Evolutionary conservation across 2,888 invertebrate genomes (phyloP).

Genomic region (Anorthoa munda): DNA sequence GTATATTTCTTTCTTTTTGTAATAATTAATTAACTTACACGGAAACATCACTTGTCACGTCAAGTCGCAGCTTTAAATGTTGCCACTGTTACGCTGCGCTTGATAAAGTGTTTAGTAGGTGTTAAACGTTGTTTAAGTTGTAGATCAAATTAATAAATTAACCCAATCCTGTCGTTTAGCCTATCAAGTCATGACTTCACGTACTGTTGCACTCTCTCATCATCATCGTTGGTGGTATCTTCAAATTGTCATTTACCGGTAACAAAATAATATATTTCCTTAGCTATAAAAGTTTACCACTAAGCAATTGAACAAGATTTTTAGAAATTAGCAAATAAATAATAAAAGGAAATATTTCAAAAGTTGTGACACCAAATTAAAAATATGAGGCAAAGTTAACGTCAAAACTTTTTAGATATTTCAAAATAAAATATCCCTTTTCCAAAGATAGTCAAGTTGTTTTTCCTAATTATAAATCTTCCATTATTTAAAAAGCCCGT

Average conservation of each 20-base stretch:
- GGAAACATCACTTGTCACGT: conserved; percentile 67
- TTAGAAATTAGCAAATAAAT: not conserved
- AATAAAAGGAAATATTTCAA: conserved; percentile 4
- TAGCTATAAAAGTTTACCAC: not conserved
- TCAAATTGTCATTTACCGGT: not conserved
- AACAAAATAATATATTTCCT: not conserved
- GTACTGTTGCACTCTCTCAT: too few relatives aligned
- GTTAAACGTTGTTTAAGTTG: not conserved
- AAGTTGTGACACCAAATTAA: conserved; percentile 46
- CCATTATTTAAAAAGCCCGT: conserved; percentile 78
- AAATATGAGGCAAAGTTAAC: conserved; percentile 57
- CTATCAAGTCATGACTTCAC: not conserved
- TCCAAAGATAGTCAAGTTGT: conserved; percentile 62
- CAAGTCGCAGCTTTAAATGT: conserved; percentile 46
- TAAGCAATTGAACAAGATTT: not conserved
- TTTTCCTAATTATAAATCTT: conserved; percentile 73
- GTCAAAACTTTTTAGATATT: conserved; percentile 50
- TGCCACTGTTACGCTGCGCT: conserved; percentile 20
- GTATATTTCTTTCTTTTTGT: not conserved
- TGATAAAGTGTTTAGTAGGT: not conserved
- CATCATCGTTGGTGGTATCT: not conserved
- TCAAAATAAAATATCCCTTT: conserved; percentile 49
- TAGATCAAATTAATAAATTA: not conserved
- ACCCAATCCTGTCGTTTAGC: not conserved
- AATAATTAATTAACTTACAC: not conserved